Percentiles rank a stretch among this genome's conserved stretches.
Evolutionary conservation across 2,113 vertebrate genomes (phyloP).

Genomic region (Excalfactoria chinensis): DNA sequence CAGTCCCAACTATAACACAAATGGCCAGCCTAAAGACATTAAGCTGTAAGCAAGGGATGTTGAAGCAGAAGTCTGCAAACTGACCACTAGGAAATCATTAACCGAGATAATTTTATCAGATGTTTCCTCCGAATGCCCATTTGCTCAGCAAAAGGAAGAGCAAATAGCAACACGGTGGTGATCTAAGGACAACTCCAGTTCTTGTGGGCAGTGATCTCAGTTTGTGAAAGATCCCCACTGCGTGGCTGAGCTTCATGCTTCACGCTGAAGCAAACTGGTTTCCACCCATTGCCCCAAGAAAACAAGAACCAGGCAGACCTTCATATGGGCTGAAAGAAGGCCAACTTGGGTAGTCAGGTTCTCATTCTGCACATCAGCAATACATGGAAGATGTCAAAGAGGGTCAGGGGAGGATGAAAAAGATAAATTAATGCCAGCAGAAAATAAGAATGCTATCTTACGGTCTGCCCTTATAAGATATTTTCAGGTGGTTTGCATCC

Average conservation of each 20-base stretch:
- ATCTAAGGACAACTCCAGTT: neutral
- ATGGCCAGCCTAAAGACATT: neutral
- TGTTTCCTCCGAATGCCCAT: neutral
- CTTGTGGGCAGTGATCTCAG: neutral
- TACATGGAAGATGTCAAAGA: neutral
- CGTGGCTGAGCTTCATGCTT: neutral
- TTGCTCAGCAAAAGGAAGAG: neutral
- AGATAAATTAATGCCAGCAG: neutral
- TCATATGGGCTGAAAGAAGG: neutral
- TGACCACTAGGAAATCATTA: neutral
- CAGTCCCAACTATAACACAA: neutral
- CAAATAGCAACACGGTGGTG: fast-evolving
- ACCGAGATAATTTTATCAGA: neutral
- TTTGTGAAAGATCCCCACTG: neutral
- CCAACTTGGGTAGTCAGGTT: neutral
- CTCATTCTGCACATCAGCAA: neutral
- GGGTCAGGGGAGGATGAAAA: neutral
- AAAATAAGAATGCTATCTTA: neutral
- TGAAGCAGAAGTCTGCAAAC: neutral
- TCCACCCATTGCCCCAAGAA: neutral
- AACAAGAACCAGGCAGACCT: neutral
- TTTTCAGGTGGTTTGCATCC: neutral
- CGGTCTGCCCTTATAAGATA: neutral
- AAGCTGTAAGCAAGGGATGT: neutral
- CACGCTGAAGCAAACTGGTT: neutral